Evolutionary conservation across 2,888 invertebrate species (phyloP).

Genomic region (Pasiphila rectangulata): DNA sequence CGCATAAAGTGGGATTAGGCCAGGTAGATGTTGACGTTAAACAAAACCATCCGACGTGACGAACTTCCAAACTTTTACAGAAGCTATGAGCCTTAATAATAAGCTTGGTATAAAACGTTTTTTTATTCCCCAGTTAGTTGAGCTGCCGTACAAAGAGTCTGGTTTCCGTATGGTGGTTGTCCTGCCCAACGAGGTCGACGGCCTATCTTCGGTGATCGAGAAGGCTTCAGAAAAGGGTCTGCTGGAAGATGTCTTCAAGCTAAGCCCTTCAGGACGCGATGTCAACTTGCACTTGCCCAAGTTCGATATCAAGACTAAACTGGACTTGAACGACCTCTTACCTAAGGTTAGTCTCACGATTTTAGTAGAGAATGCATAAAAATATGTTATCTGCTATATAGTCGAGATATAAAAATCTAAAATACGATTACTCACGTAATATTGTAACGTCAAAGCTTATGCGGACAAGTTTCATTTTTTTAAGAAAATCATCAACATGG

Average conservation of each 20-base stretch:
- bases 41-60: no score
- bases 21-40: no score
- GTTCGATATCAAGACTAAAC: constrained; percentile 48
- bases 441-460: no score
- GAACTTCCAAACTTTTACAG: no score
- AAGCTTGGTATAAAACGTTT: constrained; percentile 1
- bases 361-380: no score
- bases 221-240: constrained; percentile 46
- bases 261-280: constrained; percentile 36
- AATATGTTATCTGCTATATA: no score
- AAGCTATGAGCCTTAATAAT: no score
- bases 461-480: no score
- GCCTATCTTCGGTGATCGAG: constrained; percentile 45
- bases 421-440: no score
- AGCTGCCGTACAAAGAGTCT: constrained; percentile 53
- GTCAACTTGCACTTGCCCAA: constrained; percentile 51
- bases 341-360: constrained; percentile 44
- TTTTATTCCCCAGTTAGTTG: constrained; percentile 44
- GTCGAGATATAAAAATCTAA: no score
- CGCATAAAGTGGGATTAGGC: no score
- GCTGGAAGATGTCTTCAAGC: constrained; percentile 43
- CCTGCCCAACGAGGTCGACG: constrained; percentile 50
- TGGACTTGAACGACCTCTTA: constrained; percentile 47
- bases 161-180: constrained; percentile 58
- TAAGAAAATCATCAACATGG: no score